phyloP scores from a whole-genome alignment of 2,797 vertebrate species.

The Botia kubotai region DNA sequence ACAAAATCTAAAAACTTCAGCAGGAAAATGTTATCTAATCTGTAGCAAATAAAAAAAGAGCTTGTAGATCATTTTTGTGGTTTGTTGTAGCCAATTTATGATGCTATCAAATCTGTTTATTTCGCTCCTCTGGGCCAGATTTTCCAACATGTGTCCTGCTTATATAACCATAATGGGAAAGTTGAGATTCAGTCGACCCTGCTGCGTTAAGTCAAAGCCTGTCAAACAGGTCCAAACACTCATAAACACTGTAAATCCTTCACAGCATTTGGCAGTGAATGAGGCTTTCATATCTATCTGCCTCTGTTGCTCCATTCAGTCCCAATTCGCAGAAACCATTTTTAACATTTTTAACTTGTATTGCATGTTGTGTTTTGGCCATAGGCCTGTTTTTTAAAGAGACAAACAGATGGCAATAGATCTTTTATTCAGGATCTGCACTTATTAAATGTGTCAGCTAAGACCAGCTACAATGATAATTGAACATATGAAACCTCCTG shows the following conservation, averaged over 20 bases:
- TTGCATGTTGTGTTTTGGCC: neutral
- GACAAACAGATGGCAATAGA: neutral
- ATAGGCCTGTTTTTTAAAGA: neutral
- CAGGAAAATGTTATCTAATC: neutral
- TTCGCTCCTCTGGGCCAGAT: conserved; percentile 13
- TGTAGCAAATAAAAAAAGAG: conserved; percentile 24
- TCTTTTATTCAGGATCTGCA: neutral
- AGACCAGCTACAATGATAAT: neutral
- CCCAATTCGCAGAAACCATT: neutral
- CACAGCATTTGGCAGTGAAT: neutral
- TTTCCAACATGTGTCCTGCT: conserved; percentile 14
- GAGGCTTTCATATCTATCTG: neutral
- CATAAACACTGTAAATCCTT: neutral
- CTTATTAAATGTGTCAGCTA: neutral
- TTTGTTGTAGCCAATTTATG: conserved; percentile 32
- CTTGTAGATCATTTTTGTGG: conserved; percentile 6
- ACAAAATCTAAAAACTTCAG: neutral
- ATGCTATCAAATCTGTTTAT: conserved; percentile 24
- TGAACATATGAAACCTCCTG: neutral
- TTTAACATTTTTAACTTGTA: neutral
- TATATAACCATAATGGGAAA: conserved; percentile 22
- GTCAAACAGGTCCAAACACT: neutral
- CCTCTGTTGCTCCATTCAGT: neutral
- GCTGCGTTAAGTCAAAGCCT: neutral
- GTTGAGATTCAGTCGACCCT: neutral